Conservation (phyloP, 53 echinoderm and acorn worm genomes). For the Luidia sarsii region DNA sequence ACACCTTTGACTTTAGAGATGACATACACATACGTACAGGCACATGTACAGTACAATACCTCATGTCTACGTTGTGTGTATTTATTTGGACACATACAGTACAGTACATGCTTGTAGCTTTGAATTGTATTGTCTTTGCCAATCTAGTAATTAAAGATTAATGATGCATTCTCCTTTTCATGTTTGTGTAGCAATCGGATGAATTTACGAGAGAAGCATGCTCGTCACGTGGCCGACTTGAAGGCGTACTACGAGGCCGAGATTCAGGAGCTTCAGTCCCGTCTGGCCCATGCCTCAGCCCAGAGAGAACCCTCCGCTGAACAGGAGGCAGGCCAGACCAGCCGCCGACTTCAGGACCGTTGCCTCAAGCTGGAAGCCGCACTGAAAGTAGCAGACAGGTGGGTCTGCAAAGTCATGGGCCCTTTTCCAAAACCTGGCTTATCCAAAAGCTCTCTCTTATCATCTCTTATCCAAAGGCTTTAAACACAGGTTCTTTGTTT, state of each 20-base stretch:
- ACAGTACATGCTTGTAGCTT: neutral
- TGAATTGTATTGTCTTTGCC: neutral
- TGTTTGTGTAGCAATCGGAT: conserved; percentile 49
- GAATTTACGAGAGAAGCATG: conserved; percentile 75
- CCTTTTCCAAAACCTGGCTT: too few relatives aligned
- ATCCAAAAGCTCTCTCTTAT: too few relatives aligned
- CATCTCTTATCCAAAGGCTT: too few relatives aligned
- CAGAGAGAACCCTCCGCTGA: conserved; percentile 37
- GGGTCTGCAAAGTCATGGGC: too few relatives aligned
- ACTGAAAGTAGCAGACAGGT: conserved; percentile 73
- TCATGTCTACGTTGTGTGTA: too few relatives aligned
- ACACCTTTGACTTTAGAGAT: too few relatives aligned
- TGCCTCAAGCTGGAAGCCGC: conserved; percentile 70
- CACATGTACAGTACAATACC: too few relatives aligned
- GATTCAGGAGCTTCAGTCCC: conserved; percentile 66
- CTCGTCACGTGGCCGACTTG: conserved; percentile 81
- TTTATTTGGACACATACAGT: neutral
- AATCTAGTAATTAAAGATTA: too few relatives aligned
- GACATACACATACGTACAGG: too few relatives aligned
- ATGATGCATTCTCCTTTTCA: neutral
- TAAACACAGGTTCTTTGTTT: too few relatives aligned
- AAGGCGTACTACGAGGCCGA: conserved; percentile 82
- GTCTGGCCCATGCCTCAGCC: conserved; percentile 49
- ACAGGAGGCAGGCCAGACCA: conserved; percentile 32
- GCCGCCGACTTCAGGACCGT: conserved; percentile 62